phyloP scores from a whole-genome alignment of 1,140 invertebrate species.

The Agraylea sexmaculata region DNA sequence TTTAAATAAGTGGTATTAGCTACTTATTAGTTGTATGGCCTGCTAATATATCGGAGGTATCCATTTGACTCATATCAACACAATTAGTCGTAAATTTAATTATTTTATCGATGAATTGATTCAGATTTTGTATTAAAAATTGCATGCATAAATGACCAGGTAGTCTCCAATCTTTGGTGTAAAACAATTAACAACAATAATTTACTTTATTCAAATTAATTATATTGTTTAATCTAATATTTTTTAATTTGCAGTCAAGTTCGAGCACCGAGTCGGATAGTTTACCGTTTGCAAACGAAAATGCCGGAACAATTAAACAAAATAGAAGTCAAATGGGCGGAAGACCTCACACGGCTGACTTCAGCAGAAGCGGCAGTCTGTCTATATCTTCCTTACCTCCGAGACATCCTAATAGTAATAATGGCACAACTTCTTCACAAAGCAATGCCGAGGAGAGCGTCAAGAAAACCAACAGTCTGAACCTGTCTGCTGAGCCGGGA shows the following conservation, averaged over 20 bases:
- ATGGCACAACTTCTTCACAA: constrained; percentile 28
- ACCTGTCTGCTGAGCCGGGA: constrained; percentile 49
- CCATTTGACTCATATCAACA: too few relatives aligned
- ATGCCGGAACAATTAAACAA: constrained; percentile 91
- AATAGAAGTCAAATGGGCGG: constrained; percentile 36
- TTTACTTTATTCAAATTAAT: too few relatives aligned
- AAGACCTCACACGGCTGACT: constrained; percentile 37
- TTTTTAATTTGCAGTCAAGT: constrained; percentile 61
- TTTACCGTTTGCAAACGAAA: constrained; percentile 96
- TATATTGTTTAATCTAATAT: constrained; percentile 15
- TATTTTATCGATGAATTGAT: too few relatives aligned
- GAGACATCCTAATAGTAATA: constrained; percentile 27
- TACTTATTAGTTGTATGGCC: too few relatives aligned
- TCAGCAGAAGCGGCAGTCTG: constrained; percentile 29
- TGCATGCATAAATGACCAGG: constrained; percentile 2
- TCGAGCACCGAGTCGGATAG: constrained; percentile 94
- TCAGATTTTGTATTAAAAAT: too few relatives aligned
- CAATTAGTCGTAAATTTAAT: too few relatives aligned
- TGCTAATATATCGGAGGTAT: too few relatives aligned
- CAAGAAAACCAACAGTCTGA: constrained; percentile 23
- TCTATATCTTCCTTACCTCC: constrained; percentile 28
- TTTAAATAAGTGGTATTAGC: too few relatives aligned
- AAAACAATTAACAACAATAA: background rate
- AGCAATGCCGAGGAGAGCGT: constrained; percentile 29
- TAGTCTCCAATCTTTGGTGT: background rate